Percentiles rank a stretch among this genome's conserved stretches.
phyloP scores from a whole-genome alignment of 2,113 vertebrate species.

The Myrmecobius fasciatus region DNA sequence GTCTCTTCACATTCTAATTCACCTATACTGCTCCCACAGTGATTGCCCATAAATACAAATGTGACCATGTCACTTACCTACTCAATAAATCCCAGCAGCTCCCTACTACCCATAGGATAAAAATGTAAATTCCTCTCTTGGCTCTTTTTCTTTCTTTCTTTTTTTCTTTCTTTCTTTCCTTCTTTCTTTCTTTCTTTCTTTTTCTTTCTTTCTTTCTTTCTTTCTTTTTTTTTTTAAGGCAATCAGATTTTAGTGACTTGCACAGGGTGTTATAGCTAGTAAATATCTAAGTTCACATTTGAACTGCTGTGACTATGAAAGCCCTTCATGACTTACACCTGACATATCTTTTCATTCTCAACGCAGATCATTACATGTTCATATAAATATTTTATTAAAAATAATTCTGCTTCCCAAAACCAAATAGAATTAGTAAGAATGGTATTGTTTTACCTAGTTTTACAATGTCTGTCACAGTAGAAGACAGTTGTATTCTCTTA shows the following conservation, averaged over 20 bases:
- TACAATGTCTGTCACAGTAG: not conserved
- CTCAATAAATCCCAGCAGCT: not conserved
- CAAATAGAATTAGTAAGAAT: not conserved
- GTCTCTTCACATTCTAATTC: not conserved
- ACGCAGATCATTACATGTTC: not conserved
- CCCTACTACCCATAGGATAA: not conserved
- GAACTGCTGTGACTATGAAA: not conserved
- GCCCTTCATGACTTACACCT: not conserved
- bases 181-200: too few relatives aligned
- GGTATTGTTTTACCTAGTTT: not conserved
- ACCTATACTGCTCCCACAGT: not conserved
- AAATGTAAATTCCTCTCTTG: not conserved
- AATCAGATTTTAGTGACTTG: not conserved
- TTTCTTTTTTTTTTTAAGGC: not conserved
- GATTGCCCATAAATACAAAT: not conserved
- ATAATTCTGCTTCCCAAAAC: not conserved
- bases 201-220: too few relatives aligned
- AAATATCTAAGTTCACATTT: not conserved
- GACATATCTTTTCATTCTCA: not conserved
- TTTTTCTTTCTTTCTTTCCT: not conserved
- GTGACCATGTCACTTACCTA: not conserved
- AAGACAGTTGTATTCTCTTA: not conserved
- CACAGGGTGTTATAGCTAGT: not conserved
- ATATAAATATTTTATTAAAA: not conserved
- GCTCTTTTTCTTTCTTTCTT: not conserved